phyloP scores from a whole-genome alignment of 2,113 vertebrate species.

The Phalacrocorax aristotelis region DNA sequence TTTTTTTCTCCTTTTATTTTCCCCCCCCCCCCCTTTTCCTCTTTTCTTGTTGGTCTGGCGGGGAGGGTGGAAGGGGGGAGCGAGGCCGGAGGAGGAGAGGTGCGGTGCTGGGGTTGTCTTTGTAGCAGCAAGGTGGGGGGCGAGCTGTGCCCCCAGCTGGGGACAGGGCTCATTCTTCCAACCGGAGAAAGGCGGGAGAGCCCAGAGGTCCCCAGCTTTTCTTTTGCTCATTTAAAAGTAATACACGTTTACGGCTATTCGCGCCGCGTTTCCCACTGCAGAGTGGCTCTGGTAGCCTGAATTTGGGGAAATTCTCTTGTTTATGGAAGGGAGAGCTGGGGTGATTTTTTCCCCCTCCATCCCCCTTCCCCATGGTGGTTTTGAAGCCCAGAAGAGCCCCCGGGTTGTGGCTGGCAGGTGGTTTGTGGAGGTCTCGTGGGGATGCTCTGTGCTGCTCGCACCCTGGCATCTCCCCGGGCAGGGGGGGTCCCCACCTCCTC shows the following conservation, averaged over 20 bases:
- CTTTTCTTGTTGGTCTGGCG: background rate
- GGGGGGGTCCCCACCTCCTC: background rate
- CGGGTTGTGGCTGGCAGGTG: background rate
- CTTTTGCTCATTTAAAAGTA: background rate
- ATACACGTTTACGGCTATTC: background rate
- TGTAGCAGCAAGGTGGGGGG: conserved; percentile 53
- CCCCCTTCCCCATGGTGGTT: background rate
- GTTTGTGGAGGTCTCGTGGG: background rate
- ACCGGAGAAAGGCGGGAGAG: background rate
- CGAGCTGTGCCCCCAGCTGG: background rate
- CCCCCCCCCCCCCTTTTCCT: rapidly evolving
- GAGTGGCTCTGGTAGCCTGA: background rate
- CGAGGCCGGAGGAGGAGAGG: background rate
- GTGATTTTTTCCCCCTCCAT: rapidly evolving
- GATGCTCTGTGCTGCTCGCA: background rate
- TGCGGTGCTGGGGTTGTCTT: conserved; percentile 37
- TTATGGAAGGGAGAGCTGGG: background rate
- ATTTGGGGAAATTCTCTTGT: background rate
- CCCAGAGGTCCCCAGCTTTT: background rate
- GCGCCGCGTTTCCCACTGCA: rapidly evolving
- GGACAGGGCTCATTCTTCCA: background rate
- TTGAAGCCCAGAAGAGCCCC: background rate
- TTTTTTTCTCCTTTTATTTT: background rate
- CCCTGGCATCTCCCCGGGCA: rapidly evolving
- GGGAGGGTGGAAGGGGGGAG: background rate